These are phyloP conservation scores for Poicephalus meyeri DNA, from an alignment of 2,113 vertebrate genomes.

Conservation along the genomic window DNA sequence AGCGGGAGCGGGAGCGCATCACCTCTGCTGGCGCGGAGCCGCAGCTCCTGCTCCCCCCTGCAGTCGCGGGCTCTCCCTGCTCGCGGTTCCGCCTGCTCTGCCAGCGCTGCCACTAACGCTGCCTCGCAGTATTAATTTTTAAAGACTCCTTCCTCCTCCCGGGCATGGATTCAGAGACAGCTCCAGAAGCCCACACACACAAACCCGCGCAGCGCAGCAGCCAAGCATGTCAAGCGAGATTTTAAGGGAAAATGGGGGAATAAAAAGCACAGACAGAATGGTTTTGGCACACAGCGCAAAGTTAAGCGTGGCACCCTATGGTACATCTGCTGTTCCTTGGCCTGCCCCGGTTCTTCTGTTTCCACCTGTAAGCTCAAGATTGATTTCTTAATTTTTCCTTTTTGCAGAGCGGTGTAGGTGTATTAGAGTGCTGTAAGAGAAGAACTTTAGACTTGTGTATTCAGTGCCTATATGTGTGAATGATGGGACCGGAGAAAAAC, in stretches of 20 bases:
- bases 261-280: conserved; percentile 11
- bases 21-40: conserved; percentile 49
- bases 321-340: background rate
- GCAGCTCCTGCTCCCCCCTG: background rate
- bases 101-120: conserved; percentile 47
- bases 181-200: conserved; percentile 42
- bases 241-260: conserved; percentile 37
- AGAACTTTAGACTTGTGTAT: too few relatives aligned
- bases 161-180: conserved; percentile 46
- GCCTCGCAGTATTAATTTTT: conserved; percentile 60
- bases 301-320: background rate
- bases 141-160: conserved; percentile 52
- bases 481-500: too few relatives aligned
- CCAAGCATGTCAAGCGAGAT: conserved; percentile 1
- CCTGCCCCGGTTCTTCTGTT: background rate
- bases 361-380: conserved; percentile 37
- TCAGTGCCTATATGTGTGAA: too few relatives aligned
- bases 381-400: conserved; percentile 18
- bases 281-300: background rate
- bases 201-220: background rate
- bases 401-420: background rate
- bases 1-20: background rate
- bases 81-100: background rate
- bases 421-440: too few relatives aligned
- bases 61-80: background rate